Evolutionary conservation across 64 coral and sea anemone species (phyloP).

Genomic region (Pocillopora damicornis): DNA sequence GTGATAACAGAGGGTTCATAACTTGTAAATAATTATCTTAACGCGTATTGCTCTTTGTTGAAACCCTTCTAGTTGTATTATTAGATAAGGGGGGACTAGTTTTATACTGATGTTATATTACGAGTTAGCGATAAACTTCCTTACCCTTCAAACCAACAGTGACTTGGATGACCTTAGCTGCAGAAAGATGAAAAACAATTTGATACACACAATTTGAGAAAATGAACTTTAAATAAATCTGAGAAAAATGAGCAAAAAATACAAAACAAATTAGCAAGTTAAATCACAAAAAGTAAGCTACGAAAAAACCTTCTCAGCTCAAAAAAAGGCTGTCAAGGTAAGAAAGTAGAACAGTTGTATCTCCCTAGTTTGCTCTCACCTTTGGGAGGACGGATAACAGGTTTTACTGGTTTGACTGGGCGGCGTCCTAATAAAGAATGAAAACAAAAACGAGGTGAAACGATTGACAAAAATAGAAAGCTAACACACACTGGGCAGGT

Average conservation of each 20-base stretch:
- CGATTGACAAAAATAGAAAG: no score
- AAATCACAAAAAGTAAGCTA: background rate
- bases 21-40: no score
- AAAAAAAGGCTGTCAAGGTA: background rate
- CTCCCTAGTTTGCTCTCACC: background rate
- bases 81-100: no score
- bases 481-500: no score
- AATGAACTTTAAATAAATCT: background rate
- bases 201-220: background rate
- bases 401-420: conserved; percentile 1
- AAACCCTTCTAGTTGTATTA: no score
- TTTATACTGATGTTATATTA: no score
- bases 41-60: no score
- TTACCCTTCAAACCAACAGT: conserved; percentile 12
- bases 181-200: background rate
- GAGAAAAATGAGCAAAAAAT: background rate
- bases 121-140: background rate
- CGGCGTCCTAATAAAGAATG: conserved; percentile 1
- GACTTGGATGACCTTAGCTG: conserved; percentile 1
- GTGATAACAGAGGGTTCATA: no score
- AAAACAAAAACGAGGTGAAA: no score
- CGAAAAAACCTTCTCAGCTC: background rate
- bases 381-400: conserved; percentile 12
- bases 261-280: background rate
- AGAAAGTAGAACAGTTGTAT: background rate